A percentile compares a stretch with the other conserved stretches of the same genome.
Evolutionary conservation across 2,888 invertebrate genomes (phyloP).

Genomic region (Leptinotarsa peninsularis): DNA sequence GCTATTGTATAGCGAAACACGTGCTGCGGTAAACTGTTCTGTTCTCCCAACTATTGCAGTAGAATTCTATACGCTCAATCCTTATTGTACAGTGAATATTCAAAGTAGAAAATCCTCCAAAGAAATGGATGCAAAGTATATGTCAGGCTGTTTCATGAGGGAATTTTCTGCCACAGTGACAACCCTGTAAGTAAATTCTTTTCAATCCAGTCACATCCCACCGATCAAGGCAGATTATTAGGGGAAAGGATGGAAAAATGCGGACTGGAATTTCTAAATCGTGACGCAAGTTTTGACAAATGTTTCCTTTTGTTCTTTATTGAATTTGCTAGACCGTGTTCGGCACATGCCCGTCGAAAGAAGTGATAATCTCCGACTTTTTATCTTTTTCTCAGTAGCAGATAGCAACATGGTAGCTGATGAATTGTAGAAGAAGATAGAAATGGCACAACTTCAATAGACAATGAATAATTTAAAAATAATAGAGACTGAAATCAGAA

Average conservation of each 20-base stretch:
- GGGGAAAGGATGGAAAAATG: conserved; percentile 23
- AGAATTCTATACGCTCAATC: too few relatives aligned
- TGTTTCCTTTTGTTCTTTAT: conserved; percentile 14
- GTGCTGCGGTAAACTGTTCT: too few relatives aligned
- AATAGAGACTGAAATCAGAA: too few relatives aligned
- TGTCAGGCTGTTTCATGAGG: neutral
- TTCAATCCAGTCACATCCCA: conserved; percentile 32
- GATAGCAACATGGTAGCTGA: neutral
- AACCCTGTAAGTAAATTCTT: conserved; percentile 11
- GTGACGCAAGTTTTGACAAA: conserved; percentile 27
- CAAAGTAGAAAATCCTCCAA: too few relatives aligned
- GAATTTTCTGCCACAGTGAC: neutral
- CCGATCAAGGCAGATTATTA: conserved; percentile 32
- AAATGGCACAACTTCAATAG: too few relatives aligned
- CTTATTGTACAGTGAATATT: too few relatives aligned
- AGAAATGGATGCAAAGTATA: neutral
- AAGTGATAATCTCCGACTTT: neutral
- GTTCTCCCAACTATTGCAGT: too few relatives aligned
- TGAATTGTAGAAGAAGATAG: too few relatives aligned
- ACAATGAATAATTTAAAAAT: too few relatives aligned
- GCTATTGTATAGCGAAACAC: too few relatives aligned
- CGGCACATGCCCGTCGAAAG: neutral
- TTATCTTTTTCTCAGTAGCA: neutral
- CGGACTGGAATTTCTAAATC: conserved; percentile 33
- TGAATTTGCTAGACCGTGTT: neutral